These are phyloP conservation scores for Tridacna crocea DNA, from an alignment of 2,888 invertebrate species.

Conservation along the genomic window DNA sequence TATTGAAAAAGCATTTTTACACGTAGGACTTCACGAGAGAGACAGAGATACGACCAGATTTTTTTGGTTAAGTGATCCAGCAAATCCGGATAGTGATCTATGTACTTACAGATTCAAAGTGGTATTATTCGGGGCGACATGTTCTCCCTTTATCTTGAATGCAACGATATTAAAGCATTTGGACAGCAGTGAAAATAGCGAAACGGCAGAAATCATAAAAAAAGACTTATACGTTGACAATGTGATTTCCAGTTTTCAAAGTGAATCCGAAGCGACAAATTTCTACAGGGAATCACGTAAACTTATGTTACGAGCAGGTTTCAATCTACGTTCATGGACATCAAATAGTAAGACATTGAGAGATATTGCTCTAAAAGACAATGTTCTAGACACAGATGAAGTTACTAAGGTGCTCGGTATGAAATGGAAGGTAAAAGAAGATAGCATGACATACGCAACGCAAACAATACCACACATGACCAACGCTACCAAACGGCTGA, in stretches of 20 bases:
- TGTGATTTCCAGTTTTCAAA: no score
- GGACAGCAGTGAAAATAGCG: constrained; percentile 5
- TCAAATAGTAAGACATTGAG: no score
- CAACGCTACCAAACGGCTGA: constrained; percentile 23
- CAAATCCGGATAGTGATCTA: no score
- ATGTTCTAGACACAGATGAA: background rate
- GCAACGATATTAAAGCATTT: constrained; percentile 51
- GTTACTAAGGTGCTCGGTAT: constrained; percentile 19
- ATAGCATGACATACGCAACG: constrained; percentile 14
- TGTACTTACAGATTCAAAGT: no score
- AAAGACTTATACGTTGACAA: constrained; percentile 44
- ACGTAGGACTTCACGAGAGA: no score
- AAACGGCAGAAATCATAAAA: constrained; percentile 2
- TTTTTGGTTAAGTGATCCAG: no score
- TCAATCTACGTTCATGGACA: no score
- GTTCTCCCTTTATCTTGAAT: no score
- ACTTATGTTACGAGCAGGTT: constrained; percentile 31
- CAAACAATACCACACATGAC: background rate
- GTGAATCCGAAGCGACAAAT: background rate
- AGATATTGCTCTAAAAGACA: constrained; percentile 16
- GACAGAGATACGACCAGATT: no score
- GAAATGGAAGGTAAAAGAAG: constrained; percentile 14
- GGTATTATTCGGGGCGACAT: no score
- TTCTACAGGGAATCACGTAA: constrained; percentile 29
- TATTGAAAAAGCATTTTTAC: no score